phyloP scores from a whole-genome alignment of 2,797 vertebrate species.

The Champsocephalus gunnari region DNA sequence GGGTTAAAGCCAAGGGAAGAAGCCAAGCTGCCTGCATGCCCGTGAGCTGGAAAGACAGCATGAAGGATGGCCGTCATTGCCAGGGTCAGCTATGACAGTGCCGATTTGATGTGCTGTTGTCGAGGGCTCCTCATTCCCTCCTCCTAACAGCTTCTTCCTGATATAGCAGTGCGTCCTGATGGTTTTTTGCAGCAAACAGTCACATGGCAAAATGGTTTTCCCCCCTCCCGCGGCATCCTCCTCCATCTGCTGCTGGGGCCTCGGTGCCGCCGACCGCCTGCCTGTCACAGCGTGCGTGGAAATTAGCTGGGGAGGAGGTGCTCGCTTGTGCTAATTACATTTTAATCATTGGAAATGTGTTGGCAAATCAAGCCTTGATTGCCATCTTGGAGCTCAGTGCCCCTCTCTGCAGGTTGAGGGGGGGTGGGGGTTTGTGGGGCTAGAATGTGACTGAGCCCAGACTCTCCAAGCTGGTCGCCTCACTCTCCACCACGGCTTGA shows the following conservation, averaged over 20 bases:
- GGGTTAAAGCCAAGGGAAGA: constrained; percentile 84
- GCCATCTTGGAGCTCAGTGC: constrained; percentile 94
- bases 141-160: constrained; percentile 73
- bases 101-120: constrained; percentile 95
- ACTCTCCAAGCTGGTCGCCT: constrained; percentile 76
- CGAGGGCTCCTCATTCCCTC: constrained; percentile 84
- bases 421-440: constrained; percentile 83
- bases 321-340: constrained; percentile 99
- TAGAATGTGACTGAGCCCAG: constrained; percentile 80
- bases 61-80: constrained; percentile 94
- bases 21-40: constrained; percentile 73
- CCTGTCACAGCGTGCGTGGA: constrained; percentile 99
- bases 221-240: constrained; percentile 79
- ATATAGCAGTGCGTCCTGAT: constrained; percentile 93
- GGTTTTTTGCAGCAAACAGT: constrained; percentile 98
- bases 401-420: constrained; percentile 91
- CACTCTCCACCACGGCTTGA: constrained; percentile 60
- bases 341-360: constrained; percentile 99
- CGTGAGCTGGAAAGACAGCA: constrained; percentile 86
- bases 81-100: constrained; percentile 92
- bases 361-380: constrained; percentile 99
- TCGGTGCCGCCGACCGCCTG: constrained; percentile 94
- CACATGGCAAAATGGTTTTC: constrained; percentile 94
- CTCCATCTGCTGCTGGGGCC: constrained; percentile 99
- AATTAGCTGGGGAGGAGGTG: constrained; percentile 99